Evolutionary conservation across 2,888 invertebrate species (phyloP), one percentile per base, ranked within the genome.

Genomic region (Kuschelorhynchus macadamiae): DNA sequence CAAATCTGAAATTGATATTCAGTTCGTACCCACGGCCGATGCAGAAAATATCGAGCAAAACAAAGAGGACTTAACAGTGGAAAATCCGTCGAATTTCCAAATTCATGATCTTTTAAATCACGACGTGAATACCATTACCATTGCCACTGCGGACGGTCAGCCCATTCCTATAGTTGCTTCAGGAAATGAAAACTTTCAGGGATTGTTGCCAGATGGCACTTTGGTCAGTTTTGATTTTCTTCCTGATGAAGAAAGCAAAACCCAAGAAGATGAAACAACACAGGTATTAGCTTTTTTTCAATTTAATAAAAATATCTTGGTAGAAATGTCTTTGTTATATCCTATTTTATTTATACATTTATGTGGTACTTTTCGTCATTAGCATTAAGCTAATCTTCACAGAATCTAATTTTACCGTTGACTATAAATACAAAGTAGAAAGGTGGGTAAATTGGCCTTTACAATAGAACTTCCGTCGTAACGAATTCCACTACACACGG

Each of bases 81-180:
- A 36, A 39, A 25, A 25, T 7, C 7, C 25, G 3, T 5, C 25
- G 25, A 7, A 25, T 9, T 66, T 79, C 36, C 74, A 76, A 42
- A 72, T 80, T 14, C 76, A 81, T 50, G 83, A 91, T 86, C 87
- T 91, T 67, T 88, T 89, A 0, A 91, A 91, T 79, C 89, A 88
- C 77, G 87, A 89, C 59, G 91, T 91, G 20, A 91, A 90, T 81
- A 89, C 90, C 1, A 83, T 88, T 55, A 90, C 89, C 74, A 87
- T 92, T 76, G 90, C 90, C 0, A 88, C 90, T 81, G 88, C 88
- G 72, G 90, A 91, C 77, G 91, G 91, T 18, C 88, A 90, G 47
- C 87, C 88, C 59, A 86, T 92, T 20, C 87, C 88, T 46, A 87
- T 89, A 71, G 80, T 84, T 7, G 86, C 88, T 1, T 86, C 89